Evolutionary conservation across 2,797 vertebrate species (phyloP), one percentile per base, ranked within the genome.

Genomic region (Antrozous pallidus): DNA sequence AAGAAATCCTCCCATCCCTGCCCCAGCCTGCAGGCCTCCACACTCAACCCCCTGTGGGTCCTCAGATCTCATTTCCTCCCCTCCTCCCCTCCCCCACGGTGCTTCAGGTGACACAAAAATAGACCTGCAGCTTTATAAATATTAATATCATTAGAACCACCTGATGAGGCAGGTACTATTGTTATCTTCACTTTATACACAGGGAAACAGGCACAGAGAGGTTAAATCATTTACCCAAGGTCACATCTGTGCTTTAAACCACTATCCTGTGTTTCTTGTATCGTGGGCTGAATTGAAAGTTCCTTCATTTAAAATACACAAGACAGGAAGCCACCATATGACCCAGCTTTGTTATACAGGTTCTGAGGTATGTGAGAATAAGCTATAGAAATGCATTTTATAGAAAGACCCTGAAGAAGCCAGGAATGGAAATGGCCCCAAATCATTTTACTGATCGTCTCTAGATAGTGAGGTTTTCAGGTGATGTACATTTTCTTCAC

Each of bases 31-130:
- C 45, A 2, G n/a, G 14, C n/a, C 70, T 51, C 56, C 3, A 5
- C 3, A 3, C 31, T 56, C 33, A 28, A 49, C 9, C 38, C 42
- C 12, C 5, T 0, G 0, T 24, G 54, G 80, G 28, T 65, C 45
- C 63, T 5, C 0, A 13, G 8, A n/a, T 20, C 51, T 20, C n/a
- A 3, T 65, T 18, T 12, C 49, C 61, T 14, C 1, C 22, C 24
- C 33, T 31, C 5, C 4, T 8, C 12, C 61, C 24, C 14, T 54
- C 51, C 10, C 3, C 13, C 20, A 28, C 20, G 47, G 26, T 7
- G 26, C 28, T 31, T 1, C 3, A 4, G 24, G 9, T 0, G 11
- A 77, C n/a, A 31, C 0, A 1, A 47, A 20, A 22, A 33, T 40
- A 38, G 70, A 65, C 51, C 20, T 38, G 63, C 2, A 36, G 14